Evolutionary conservation across 2,888 invertebrate species (phyloP).

Genomic region (Caenorhabditis sinica): DNA sequence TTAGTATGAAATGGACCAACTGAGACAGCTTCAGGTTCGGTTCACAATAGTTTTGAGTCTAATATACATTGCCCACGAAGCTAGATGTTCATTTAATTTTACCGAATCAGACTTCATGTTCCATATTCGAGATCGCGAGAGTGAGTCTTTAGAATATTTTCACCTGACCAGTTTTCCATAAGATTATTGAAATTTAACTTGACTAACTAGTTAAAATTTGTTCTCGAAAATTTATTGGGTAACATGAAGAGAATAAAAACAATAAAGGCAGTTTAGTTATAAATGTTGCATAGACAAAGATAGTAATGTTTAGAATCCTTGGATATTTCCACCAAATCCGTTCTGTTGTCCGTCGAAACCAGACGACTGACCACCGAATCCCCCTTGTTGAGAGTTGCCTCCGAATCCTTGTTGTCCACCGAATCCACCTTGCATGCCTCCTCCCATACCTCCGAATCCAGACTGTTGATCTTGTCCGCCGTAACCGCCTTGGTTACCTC

Average conservation of each 20-base stretch:
- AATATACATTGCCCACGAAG: too few species aligned
- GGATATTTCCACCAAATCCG: conserved; percentile 3
- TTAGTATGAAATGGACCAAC: too few species aligned
- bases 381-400: conserved; percentile 17
- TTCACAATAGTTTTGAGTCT: too few species aligned
- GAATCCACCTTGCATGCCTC: conserved; percentile 24
- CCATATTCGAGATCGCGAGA: too few species aligned
- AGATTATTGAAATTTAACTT: too few species aligned
- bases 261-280: background rate
- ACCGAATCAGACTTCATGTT: too few species aligned
- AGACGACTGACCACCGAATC: conserved; percentile 33
- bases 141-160: too few species aligned
- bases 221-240: background rate
- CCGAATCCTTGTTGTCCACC: conserved; percentile 33
- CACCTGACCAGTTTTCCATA: too few species aligned
- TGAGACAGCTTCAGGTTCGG: too few species aligned
- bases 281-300: conserved; percentile 6
- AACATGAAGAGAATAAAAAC: background rate
- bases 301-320: conserved; percentile 13
- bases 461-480: background rate
- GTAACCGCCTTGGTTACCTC: too few species aligned
- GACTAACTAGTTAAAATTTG: background rate
- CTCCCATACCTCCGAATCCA: conserved; percentile 40
- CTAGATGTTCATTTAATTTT: too few species aligned
- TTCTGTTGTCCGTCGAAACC: conserved; percentile 19